A percentile compares a stretch with the other conserved stretches of the same genome.
Evolutionary conservation across 2,797 vertebrate species (phyloP).

Genomic region (Rhodeus uyekii): DNA sequence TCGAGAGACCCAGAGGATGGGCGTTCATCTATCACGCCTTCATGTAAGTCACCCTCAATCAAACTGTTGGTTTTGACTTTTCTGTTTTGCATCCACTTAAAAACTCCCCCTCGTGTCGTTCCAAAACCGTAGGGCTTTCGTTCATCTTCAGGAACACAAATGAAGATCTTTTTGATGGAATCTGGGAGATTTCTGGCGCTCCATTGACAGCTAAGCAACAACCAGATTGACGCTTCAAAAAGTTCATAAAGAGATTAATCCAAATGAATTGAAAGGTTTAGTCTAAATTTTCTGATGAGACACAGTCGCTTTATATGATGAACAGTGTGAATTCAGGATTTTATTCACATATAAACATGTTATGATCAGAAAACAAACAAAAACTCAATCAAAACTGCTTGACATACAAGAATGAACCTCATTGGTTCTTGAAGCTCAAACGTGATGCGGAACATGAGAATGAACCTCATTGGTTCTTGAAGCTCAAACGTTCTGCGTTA

Average conservation of each 20-base stretch:
- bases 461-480: no score
- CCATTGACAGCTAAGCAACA: neutral
- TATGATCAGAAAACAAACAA: no score
- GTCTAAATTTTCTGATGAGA: neutral
- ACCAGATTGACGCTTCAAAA: neutral
- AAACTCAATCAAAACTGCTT: no score
- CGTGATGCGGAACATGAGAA: no score
- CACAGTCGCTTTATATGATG: neutral
- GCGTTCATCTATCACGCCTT: conserved; percentile 97
- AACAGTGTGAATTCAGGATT: neutral
- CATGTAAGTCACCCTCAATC: conserved; percentile 85
- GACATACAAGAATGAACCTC: no score
- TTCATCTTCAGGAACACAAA: neutral
- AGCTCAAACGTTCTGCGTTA: no score
- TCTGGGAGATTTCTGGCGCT: neutral
- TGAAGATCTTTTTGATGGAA: neutral
- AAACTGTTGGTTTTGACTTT: neutral
- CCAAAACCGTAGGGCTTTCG: neutral
- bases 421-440: no score
- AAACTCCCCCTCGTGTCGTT: neutral
- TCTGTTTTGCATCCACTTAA: neutral
- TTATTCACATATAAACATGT: neutral
- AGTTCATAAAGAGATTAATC: neutral
- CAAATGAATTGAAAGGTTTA: neutral
- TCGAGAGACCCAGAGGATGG: conserved; percentile 95